These are phyloP conservation scores for Meloidogyne chitwoodi DNA, from an alignment of 1,140 invertebrate genomes.

Conservation along the genomic window DNA sequence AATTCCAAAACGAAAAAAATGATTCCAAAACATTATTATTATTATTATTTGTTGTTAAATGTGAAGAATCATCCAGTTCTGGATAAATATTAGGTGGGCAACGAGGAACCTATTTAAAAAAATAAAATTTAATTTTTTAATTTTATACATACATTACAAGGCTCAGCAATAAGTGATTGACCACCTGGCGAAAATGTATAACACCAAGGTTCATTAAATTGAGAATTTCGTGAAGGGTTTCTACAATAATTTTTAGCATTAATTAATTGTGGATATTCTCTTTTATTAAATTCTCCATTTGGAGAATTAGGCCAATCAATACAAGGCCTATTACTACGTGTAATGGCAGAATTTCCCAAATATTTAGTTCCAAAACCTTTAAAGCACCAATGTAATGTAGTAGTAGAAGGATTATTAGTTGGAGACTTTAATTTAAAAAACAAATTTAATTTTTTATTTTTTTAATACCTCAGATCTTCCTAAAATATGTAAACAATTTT, in stretches of 20 bases:
- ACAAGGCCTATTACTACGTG: conserved; percentile 25
- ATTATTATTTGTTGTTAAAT: not conserved
- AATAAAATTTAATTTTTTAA: not conserved
- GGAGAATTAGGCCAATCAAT: conserved; percentile 28
- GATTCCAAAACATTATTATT: conserved; percentile 24
- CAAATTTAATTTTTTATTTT: not conserved
- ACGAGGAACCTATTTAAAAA: not conserved
- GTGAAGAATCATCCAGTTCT: conserved; percentile 26
- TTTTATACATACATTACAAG: conserved; percentile 70
- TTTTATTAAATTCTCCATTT: conserved; percentile 30
- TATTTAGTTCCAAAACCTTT: conserved; percentile 42
- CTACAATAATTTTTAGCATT: conserved; percentile 84
- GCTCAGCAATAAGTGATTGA: conserved; percentile 65
- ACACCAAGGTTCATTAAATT: conserved; percentile 77
- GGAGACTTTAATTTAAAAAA: not conserved
- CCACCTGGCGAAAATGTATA: conserved; percentile 65
- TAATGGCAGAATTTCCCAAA: conserved; percentile 34
- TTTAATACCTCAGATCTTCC: conserved; percentile 5
- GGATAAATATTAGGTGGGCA: conserved; percentile 33
- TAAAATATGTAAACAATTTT: conserved; percentile 36
- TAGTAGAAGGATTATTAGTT: not conserved
- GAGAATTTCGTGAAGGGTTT: conserved; percentile 75
- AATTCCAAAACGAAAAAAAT: conserved; percentile 35
- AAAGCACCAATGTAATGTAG: conserved; percentile 40
- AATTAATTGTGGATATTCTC: conserved; percentile 71